Base-by-base conservation (phyloP, 2,888 invertebrate genomes). In the Crepidodera aurea region DNA sequence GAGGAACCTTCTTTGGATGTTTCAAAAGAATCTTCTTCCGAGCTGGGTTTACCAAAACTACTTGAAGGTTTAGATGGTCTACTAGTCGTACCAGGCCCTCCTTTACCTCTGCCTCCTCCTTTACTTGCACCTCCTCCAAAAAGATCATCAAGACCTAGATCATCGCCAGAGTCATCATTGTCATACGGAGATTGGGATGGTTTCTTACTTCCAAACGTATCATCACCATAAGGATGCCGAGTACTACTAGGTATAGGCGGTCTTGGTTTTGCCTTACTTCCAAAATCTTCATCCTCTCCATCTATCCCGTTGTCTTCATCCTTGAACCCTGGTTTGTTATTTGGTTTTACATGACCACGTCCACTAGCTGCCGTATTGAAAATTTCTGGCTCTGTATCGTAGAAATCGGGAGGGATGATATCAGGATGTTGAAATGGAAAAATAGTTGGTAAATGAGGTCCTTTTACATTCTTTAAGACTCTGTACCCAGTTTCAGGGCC, bases 401-500 rank as follows among this genome's bases (percentile, higher is more conserved):
- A 77, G 56, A 77, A 78, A 63, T 79, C 78, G 25, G 78, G 70
- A 1, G 80, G 77, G 15, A 86, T 82, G 77, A 84, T 84, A 44
- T 84, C 84, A 0, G 85, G 73, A 78, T 83, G 13, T 80, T 82
- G 74, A 61, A 82, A 80, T 13, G 81, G 87, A 79, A 85, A 87
- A 67, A 85, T 83, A 0, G 86, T 81, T 0, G 88, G 87, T 58
- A 87, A 83, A 76, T 84, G 85, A 0, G 88, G 88, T 27, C 90
- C 90, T 73, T 89, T 86, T 60, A 87, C 87, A 69, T 86, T 90
- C 77, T 90, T 88, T 7, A 91, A 82, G 1, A 91, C 88, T 40
- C 90, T 84, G 74, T 91, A 92, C 0, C 92, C 92, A 46, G 91
- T 91, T 65, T 87, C 89, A 0, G 92, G 90, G 0, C 92, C 91